Evolutionary conservation across 2,797 vertebrate species (phyloP).

Genomic region (Syngnathus acus): DNA sequence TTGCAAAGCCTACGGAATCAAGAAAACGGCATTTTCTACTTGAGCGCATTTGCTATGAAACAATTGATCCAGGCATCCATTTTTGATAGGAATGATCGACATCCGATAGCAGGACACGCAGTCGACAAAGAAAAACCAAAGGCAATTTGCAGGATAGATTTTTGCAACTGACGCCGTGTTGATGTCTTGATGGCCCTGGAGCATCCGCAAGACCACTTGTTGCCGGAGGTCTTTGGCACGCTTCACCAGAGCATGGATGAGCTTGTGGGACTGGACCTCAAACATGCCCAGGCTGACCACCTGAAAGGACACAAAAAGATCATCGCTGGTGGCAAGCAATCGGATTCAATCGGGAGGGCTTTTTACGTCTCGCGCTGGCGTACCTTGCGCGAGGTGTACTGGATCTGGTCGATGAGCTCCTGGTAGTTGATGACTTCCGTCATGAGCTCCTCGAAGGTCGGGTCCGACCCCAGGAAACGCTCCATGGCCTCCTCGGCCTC

Average conservation of each 20-base stretch:
- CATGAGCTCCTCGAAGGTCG: conserved; percentile 75
- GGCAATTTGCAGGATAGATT: too few relatives aligned
- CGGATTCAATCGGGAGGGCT: too few relatives aligned
- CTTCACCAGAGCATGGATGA: conserved; percentile 71
- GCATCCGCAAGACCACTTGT: conserved; percentile 70
- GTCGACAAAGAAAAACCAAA: not conserved
- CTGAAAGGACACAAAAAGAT: conserved; percentile 47
- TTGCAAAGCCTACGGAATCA: conserved; percentile 72
- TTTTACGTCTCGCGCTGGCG: not conserved
- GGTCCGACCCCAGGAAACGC: conserved; percentile 71
- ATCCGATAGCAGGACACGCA: not conserved
- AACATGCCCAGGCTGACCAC: conserved; percentile 79
- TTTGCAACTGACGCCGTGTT: conserved; percentile 58
- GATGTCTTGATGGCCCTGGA: conserved; percentile 70
- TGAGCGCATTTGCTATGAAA: not conserved
- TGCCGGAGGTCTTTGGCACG: conserved; percentile 69
- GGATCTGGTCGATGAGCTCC: conserved; percentile 75
- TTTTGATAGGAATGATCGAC: not conserved
- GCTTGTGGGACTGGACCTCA: conserved; percentile 76
- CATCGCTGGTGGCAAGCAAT: too few relatives aligned
- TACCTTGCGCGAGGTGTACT: conserved; percentile 74
- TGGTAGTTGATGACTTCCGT: conserved; percentile 73
- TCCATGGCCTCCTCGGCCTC: conserved; percentile 74
- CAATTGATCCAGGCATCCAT: not conserved
- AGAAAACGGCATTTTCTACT: conserved; percentile 6